Conservation (phyloP, 1,140 invertebrate genomes). For the Euwallacea similis region DNA sequence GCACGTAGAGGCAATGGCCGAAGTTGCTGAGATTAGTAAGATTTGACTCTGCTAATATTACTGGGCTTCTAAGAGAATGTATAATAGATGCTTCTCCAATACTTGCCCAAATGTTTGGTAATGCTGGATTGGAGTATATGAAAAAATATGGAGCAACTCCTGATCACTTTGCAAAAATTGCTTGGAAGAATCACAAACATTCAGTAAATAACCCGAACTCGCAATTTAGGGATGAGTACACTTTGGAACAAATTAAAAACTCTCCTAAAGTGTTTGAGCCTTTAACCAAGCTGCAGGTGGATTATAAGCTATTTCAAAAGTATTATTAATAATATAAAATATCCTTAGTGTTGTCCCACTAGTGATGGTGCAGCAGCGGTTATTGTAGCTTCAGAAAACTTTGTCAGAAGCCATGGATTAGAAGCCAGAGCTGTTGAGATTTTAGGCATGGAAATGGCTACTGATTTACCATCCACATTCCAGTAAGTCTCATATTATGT, state of each 20-base stretch:
- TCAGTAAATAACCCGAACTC: conserved; percentile 95
- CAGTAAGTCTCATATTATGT: conserved; percentile 17
- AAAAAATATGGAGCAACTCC: conserved; percentile 92
- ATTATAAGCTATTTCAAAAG: background rate
- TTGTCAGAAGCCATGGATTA: conserved; percentile 80
- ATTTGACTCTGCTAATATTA: background rate
- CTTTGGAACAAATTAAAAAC: conserved; percentile 83
- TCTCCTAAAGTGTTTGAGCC: conserved; percentile 86
- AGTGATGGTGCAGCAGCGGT: conserved; percentile 94
- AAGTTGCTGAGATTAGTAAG: conserved; percentile 71
- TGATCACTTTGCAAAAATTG: conserved; percentile 96
- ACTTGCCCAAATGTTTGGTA: conserved; percentile 95
- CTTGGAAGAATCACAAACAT: conserved; percentile 96
- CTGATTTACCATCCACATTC: conserved; percentile 87
- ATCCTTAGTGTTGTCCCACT: conserved; percentile 82
- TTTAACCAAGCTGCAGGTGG: conserved; percentile 83
- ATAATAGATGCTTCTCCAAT: conserved; percentile 69
- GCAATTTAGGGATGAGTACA: conserved; percentile 89
- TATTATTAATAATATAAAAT: conserved; percentile 10
- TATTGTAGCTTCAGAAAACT: conserved; percentile 87
- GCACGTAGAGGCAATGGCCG: conserved; percentile 84
- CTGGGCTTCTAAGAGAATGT: background rate
- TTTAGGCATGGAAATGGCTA: conserved; percentile 93
- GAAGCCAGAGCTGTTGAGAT: conserved; percentile 91
- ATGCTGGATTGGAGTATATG: conserved; percentile 96